Evolutionary conservation across 2,797 vertebrate genomes (phyloP).

Genomic region (Arrhamphus sclerolepis): DNA sequence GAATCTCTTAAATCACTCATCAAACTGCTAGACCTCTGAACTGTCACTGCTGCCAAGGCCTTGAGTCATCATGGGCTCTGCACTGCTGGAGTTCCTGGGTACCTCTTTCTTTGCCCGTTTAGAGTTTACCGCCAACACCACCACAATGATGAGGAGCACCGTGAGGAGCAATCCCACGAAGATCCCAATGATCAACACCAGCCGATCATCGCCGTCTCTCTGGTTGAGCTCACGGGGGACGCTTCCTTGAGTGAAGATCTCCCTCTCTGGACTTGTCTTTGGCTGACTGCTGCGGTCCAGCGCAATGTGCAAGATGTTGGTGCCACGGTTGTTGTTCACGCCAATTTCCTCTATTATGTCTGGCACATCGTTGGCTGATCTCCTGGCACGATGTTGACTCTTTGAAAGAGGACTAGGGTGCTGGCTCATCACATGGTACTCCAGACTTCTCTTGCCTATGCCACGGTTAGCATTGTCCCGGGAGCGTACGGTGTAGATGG

Average conservation of each 20-base stretch:
- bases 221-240: constrained; percentile 79
- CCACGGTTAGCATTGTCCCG: constrained; percentile 79
- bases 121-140: constrained; percentile 73
- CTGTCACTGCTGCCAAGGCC: constrained; percentile 78
- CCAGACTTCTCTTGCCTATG: constrained; percentile 83
- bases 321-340: constrained; percentile 79
- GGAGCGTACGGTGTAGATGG: constrained; percentile 81
- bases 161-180: constrained; percentile 81
- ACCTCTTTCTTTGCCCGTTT: constrained; percentile 75
- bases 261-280: constrained; percentile 58
- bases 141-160: constrained; percentile 75
- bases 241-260: constrained; percentile 68
- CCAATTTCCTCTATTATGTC: constrained; percentile 70
- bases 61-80: constrained; percentile 84
- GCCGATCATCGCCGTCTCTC: constrained; percentile 59
- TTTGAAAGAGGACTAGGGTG: constrained; percentile 27
- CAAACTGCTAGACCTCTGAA: constrained; percentile 88
- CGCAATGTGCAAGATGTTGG: constrained; percentile 81
- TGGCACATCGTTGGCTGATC: constrained; percentile 37
- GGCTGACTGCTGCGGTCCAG: constrained; percentile 72
- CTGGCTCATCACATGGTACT: constrained; percentile 65
- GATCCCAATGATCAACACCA: constrained; percentile 79
- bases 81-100: constrained; percentile 76
- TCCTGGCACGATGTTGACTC: constrained; percentile 40
- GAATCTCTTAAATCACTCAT: constrained; percentile 20